These are phyloP conservation scores for Gymnothorax javanicus DNA, from an alignment of 2,797 vertebrate species.

Conservation along the genomic window DNA sequence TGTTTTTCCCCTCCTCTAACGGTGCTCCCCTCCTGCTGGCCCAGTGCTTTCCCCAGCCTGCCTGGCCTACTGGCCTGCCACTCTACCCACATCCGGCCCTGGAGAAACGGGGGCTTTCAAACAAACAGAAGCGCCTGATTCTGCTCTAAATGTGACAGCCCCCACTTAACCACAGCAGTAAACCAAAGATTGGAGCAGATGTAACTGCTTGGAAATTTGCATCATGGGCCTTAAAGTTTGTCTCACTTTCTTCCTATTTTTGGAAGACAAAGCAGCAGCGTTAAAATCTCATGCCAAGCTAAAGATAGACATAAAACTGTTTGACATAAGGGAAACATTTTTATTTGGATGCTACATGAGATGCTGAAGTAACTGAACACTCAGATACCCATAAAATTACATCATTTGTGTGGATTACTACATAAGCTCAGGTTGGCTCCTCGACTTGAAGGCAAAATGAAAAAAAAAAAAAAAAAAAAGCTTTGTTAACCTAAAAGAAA, in stretches of 20 bases:
- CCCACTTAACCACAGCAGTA: slow-evolving; percentile 91
- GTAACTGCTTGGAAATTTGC: slow-evolving; percentile 93
- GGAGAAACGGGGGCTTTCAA: slow-evolving; percentile 84
- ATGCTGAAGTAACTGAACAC: slow-evolving; percentile 48
- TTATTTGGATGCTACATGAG: slow-evolving; percentile 67
- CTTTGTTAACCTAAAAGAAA: slow-evolving; percentile 37
- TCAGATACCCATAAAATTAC: slow-evolving; percentile 51
- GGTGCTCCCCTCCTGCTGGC: slow-evolving; percentile 87
- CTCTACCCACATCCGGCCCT: slow-evolving; percentile 93
- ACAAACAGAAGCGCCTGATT: slow-evolving; percentile 87
- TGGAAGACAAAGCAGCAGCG: slow-evolving; percentile 75
- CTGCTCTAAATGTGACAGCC: slow-evolving; percentile 96
- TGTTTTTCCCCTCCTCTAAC: slow-evolving; percentile 90
- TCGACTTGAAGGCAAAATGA: slow-evolving; percentile 38
- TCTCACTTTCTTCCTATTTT: slow-evolving; percentile 74
- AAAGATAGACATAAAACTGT: slow-evolving; percentile 68
- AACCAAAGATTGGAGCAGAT: slow-evolving; percentile 98
- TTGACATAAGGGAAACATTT: slow-evolving; percentile 64
- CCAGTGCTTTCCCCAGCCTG: slow-evolving; percentile 87
- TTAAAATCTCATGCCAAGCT: slow-evolving; percentile 55
- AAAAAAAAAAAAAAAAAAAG: slow-evolving; percentile 29
- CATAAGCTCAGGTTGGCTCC: slow-evolving; percentile 27
- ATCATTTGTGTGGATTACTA: slow-evolving; percentile 46
- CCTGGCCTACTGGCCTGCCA: slow-evolving; percentile 86
- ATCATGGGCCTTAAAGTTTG: slow-evolving; percentile 91